These are phyloP conservation scores for Corythaixoides concolor DNA, from an alignment of 2,113 vertebrate species.

Conservation along the genomic window DNA sequence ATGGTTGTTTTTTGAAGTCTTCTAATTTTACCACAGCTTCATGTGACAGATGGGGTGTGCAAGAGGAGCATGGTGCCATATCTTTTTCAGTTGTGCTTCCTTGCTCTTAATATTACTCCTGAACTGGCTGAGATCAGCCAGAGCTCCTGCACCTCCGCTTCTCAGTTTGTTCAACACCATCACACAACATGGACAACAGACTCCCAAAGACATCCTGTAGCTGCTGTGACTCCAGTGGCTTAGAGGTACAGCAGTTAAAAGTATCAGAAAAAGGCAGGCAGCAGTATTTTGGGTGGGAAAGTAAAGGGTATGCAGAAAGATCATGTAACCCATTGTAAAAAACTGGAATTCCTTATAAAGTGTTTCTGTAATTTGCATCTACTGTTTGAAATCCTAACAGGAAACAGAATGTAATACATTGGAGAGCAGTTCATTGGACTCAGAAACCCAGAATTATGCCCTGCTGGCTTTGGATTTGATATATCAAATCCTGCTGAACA, in stretches of 20 bases:
- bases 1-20: background rate
- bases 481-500: constrained; percentile 17
- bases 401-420: background rate
- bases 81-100: background rate
- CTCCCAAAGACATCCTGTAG: background rate
- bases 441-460: constrained; percentile 16
- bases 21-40: background rate
- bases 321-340: background rate
- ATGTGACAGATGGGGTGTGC: background rate
- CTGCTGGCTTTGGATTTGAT: background rate
- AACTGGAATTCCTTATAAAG: background rate
- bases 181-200: background rate
- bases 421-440: background rate
- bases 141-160: background rate
- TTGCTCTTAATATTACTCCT: background rate
- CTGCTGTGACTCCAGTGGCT: background rate
- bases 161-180: background rate
- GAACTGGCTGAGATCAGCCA: background rate
- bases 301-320: background rate
- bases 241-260: background rate
- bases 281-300: background rate
- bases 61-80: background rate
- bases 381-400: background rate
- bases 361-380: background rate
- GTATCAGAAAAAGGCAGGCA: background rate